These are phyloP conservation scores for Euleptes europaea DNA, from an alignment of 2,113 vertebrate species.

Conservation along the genomic window DNA sequence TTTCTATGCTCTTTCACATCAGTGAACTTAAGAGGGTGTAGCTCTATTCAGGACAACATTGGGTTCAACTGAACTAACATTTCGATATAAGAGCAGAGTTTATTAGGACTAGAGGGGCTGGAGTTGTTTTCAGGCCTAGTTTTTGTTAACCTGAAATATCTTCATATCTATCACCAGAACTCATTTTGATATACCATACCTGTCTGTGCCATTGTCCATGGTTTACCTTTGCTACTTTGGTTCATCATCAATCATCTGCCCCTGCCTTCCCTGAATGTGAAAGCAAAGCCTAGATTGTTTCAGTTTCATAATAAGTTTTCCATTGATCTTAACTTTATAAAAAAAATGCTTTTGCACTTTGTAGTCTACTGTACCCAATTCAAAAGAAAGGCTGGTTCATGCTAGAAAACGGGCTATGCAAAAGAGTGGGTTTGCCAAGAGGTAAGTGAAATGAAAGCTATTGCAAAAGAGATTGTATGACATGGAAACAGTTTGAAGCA, in stretches of 20 bases:
- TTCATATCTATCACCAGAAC: constrained; percentile 6
- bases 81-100: background rate
- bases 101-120: background rate
- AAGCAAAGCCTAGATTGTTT: constrained; percentile 40
- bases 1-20: too few species aligned
- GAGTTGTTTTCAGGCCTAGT: background rate
- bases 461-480: background rate
- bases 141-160: background rate
- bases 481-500: too few species aligned
- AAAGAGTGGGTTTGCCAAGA: background rate
- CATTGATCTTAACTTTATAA: constrained; percentile 36
- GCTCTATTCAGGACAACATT: too few species aligned
- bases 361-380: constrained; percentile 14
- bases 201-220: background rate
- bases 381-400: constrained; percentile 31
- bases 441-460: background rate
- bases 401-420: background rate
- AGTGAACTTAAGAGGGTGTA: too few species aligned
- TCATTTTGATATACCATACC: constrained; percentile 4
- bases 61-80: too few species aligned
- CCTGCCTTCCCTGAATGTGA: constrained; percentile 38
- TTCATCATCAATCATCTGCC: constrained; percentile 48
- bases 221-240: background rate
- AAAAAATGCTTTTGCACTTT: constrained; percentile 26
- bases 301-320: constrained; percentile 46